A percentile compares a stretch with the other conserved stretches of the same genome.
Evolutionary conservation across 2,113 vertebrate species (phyloP).

Genomic region (Electrona antarctica): DNA sequence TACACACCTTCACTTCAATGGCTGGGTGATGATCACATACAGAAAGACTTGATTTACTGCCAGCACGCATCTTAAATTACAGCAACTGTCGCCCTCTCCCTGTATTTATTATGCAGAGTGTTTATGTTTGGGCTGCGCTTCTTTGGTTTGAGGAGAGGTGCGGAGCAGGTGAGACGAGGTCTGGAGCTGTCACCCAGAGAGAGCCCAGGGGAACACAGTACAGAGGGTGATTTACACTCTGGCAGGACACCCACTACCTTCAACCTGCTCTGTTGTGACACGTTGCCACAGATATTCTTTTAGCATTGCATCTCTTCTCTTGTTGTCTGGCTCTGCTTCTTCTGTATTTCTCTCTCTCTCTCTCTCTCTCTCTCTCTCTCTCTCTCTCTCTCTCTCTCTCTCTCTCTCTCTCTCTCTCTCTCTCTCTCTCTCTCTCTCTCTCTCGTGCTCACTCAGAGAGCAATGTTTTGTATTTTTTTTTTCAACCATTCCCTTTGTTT

Average conservation of each 20-base stretch:
- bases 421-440: too few relatives aligned
- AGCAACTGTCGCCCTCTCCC: slow-evolving; percentile 30
- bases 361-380: neutral
- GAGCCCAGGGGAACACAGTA: slow-evolving; percentile 31
- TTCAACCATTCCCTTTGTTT: neutral
- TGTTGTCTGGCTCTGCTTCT: neutral
- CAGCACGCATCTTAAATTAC: slow-evolving; percentile 38
- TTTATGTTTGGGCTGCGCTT: slow-evolving; percentile 32
- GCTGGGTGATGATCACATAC: slow-evolving; percentile 32
- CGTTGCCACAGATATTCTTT: slow-evolving; percentile 37
- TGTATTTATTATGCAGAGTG: slow-evolving; percentile 44
- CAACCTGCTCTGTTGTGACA: slow-evolving; percentile 43
- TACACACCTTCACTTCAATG: slow-evolving; percentile 1
- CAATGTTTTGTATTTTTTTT: too few relatives aligned
- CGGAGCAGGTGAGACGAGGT: slow-evolving; percentile 44
- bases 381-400: neutral
- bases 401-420: slow-evolving; percentile 17
- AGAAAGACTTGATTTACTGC: slow-evolving; percentile 46
- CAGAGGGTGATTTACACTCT: slow-evolving; percentile 55
- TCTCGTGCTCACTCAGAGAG: too few relatives aligned
- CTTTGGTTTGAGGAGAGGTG: slow-evolving; percentile 13
- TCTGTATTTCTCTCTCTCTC: neutral
- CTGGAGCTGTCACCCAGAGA: slow-evolving; percentile 50
- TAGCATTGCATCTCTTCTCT: slow-evolving; percentile 13
- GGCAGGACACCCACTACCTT: slow-evolving; percentile 48